Base-by-base conservation (phyloP, 2,797 vertebrate species). In the Helostoma temminkii region DNA sequence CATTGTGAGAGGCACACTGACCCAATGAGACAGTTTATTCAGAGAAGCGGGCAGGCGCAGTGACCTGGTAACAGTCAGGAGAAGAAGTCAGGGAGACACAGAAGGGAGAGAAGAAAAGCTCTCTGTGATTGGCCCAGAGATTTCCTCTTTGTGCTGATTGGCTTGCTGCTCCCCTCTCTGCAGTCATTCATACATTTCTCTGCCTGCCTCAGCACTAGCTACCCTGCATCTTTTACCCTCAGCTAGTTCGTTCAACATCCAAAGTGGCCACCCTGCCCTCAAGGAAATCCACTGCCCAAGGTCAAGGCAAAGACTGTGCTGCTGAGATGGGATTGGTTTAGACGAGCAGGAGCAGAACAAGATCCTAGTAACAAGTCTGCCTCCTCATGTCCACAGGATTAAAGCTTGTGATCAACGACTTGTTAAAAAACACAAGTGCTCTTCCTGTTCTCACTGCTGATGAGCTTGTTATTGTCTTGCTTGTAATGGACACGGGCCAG, bases 41-140 rank as follows among this genome's bases (percentile, higher is more conserved):
- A 71, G 87, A 87, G 85, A 86, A 81, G 62, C 74, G 82, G 92
- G 93, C 92, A 94, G 90, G 90, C 92, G 91, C 92, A 89, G 86
- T 92, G 93, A 94, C 94, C 93, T 94, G 93, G 94, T 94, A 95
- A 95, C 94, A 94, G 93, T 90, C 91, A 88, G 87, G 81, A 92
- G 88, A 84, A 89, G 89, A 90, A 90, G 86, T 91, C 91, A 88
- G 86, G 69, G 79, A 89, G 87, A 89, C n/a, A 63, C 88, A 81
- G 43, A 57, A 72, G 79, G 84, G 81, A 71, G 71, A 80, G 80
- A 74, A 76, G 76, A 71, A 48, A 59, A 37, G 54, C 74, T 48
- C 14, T 32, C 63, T n/a, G 54, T 18, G 60, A 93, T 91, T 92
- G 89, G 93, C 78, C 75, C 28, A 3, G 62, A 52, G 42, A 24